phyloP scores from a whole-genome alignment of 2,888 invertebrate genomes.

The Clunio marinus region DNA sequence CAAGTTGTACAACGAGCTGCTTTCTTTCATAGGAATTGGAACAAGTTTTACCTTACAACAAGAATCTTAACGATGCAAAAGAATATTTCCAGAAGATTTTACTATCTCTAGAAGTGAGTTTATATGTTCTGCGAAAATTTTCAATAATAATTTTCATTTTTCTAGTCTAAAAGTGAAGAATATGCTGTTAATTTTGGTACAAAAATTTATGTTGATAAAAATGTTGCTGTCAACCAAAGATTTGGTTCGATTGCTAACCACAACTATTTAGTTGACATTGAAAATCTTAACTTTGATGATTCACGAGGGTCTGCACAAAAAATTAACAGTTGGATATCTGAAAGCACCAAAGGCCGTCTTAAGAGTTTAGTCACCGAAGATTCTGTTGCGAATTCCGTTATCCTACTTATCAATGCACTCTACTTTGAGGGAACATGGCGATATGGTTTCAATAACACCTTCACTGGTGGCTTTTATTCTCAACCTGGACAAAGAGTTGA shows the following conservation, averaged over 20 bases:
- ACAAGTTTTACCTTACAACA: slow-evolving; percentile 37
- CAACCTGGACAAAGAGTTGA: slow-evolving; percentile 52
- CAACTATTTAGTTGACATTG: slow-evolving; percentile 64
- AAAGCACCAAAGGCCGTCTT: slow-evolving; percentile 70
- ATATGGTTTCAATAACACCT: slow-evolving; percentile 63
- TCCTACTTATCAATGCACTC: slow-evolving; percentile 69
- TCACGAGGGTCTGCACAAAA: slow-evolving; percentile 54
- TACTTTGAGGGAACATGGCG: slow-evolving; percentile 80
- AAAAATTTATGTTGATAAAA: slow-evolving; percentile 59
- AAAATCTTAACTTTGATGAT: slow-evolving; percentile 61
- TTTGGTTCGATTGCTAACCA: slow-evolving; percentile 60
- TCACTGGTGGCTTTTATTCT: slow-evolving; percentile 58
- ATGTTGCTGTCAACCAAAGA: slow-evolving; percentile 56
- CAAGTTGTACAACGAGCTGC: not conserved
- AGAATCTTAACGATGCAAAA: slow-evolving; percentile 27
- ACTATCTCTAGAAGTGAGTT: slow-evolving; percentile 11
- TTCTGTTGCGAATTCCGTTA: slow-evolving; percentile 53
- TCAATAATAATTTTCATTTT: not conserved
- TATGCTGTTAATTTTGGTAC: slow-evolving; percentile 63
- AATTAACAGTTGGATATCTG: slow-evolving; percentile 78
- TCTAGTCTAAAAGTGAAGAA: slow-evolving; percentile 45
- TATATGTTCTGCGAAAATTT: not conserved
- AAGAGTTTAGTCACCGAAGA: slow-evolving; percentile 59
- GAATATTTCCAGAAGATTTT: slow-evolving; percentile 28
- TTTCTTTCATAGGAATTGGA: slow-evolving; percentile 13